Evolutionary conservation across 2,113 vertebrate genomes (phyloP), one percentile per base, ranked within the genome.

Genomic region (Elachura formosa): DNA sequence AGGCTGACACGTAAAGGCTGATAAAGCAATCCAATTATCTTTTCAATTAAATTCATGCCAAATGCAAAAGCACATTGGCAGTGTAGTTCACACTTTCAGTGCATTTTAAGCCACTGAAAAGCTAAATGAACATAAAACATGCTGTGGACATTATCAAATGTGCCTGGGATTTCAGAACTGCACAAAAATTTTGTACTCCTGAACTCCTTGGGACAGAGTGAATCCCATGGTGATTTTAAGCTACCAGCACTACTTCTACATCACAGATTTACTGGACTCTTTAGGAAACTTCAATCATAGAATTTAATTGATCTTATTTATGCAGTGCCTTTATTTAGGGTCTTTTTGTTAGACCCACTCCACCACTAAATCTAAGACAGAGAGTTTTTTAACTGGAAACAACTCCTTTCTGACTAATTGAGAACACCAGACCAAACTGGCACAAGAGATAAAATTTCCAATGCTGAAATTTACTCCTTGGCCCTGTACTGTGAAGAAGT

Each of bases 21-120:
- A 86, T 73, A 87, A 91, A 93, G 69, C 71, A 88, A 95, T 77
- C 87, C 84, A 89, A 94, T 96, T 95, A 92, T 48, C 69, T 88
- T 94, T 93, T 95, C 68, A 92, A 94, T 95, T 84, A 90, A 95
- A 92, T 83, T 82, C 79, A 69, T 59, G 54, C 51, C 74, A 89
- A 90, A 72, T 56, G 83, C 62, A 75, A 92, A 93, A 79, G 73
- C 40, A 78, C 1, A 5, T 1, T 63, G 63, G 80, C 66, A 79
- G 43, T 43, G 15, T 6, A 56, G 51, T 43, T 90, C 62, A 73
- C 61, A 55, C 62, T 82, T 93, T 3, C 52, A 21, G 34, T 68
- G 58, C 63, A 49, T 79, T 93, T 90, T 63, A 89, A 84, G 83
- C 18, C 46, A 79, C 31, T 20, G 68, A 68, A 91, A 96, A 87